Evolutionary conservation across 2,888 invertebrate species (phyloP).

Genomic region (Patella depressa): DNA sequence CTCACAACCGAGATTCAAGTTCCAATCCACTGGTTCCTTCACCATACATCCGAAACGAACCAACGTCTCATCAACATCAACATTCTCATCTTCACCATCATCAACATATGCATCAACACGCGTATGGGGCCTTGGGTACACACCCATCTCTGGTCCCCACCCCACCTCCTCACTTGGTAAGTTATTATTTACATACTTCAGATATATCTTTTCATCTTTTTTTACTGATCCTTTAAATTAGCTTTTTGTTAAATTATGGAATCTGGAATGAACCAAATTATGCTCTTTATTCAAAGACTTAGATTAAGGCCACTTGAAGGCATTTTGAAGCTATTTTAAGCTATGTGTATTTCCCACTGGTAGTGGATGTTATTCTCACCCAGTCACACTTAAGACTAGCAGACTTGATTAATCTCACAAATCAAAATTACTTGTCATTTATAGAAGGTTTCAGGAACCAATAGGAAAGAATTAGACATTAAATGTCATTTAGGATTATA

Average conservation of each 20-base stretch:
- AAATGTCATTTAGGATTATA: no score
- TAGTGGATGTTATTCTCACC: no score
- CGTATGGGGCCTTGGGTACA: conserved; percentile 48
- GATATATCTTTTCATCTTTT: no score
- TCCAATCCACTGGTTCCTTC: conserved; percentile 37
- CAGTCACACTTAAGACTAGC: no score
- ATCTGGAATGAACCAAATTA: background rate
- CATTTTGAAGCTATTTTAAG: no score
- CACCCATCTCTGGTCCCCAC: conserved; percentile 49
- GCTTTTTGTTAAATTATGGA: background rate
- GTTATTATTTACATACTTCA: conserved; percentile 21
- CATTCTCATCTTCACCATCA: conserved; percentile 54
- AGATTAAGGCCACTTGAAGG: background rate
- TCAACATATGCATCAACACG: conserved; percentile 57
- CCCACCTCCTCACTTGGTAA: conserved; percentile 52
- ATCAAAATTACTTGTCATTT: no score
- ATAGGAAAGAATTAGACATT: no score
- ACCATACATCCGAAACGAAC: conserved; percentile 46
- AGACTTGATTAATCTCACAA: no score
- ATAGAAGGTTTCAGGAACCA: no score
- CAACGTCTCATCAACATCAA: conserved; percentile 38
- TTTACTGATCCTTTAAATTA: background rate
- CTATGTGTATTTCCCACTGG: no score
- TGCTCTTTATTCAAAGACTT: background rate
- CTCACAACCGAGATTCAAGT: conserved; percentile 41